Percentiles rank a stretch among this genome's conserved stretches.
Evolutionary conservation across 1,140 invertebrate genomes (phyloP).

Genomic region (Prorops nasuta): DNA sequence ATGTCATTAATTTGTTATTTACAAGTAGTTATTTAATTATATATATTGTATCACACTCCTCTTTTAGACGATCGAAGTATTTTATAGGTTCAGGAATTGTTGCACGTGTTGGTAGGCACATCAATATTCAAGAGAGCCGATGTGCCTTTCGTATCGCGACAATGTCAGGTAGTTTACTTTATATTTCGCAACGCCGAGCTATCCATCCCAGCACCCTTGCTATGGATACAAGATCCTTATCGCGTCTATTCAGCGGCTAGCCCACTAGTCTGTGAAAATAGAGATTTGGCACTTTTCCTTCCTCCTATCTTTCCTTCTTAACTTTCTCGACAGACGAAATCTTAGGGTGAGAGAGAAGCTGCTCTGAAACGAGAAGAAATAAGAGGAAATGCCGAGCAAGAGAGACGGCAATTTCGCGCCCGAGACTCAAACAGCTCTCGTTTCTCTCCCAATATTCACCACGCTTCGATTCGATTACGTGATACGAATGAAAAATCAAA

Average conservation of each 20-base stretch:
- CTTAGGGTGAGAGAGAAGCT: too few relatives aligned
- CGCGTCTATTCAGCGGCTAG: conserved; percentile 28
- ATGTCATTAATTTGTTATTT: too few relatives aligned
- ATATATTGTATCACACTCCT: too few relatives aligned
- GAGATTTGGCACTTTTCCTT: conserved; percentile 22
- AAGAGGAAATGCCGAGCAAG: too few relatives aligned
- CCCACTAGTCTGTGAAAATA: conserved; percentile 31
- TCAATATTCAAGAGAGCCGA: conserved; percentile 35
- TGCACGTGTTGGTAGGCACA: conserved; percentile 23
- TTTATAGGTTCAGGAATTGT: too few relatives aligned
- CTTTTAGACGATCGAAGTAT: too few relatives aligned
- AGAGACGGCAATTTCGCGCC: too few relatives aligned
- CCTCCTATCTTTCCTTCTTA: not conserved
- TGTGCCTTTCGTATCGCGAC: conserved; percentile 28
- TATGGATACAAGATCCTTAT: conserved; percentile 36
- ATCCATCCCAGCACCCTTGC: conserved; percentile 20
- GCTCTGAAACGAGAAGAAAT: too few relatives aligned
- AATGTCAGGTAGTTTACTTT: conserved; percentile 39
- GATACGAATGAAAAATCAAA: conserved; percentile 2
- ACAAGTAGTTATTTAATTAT: too few relatives aligned
- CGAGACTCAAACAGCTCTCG: too few relatives aligned
- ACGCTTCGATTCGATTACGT: conserved; percentile 3
- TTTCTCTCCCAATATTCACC: conserved; percentile 3
- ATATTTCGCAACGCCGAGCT: conserved; percentile 36
- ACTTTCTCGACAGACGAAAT: too few relatives aligned